These are phyloP conservation scores for Cydia strobilella DNA, from an alignment of 1,140 invertebrate species.

Conservation along the genomic window DNA sequence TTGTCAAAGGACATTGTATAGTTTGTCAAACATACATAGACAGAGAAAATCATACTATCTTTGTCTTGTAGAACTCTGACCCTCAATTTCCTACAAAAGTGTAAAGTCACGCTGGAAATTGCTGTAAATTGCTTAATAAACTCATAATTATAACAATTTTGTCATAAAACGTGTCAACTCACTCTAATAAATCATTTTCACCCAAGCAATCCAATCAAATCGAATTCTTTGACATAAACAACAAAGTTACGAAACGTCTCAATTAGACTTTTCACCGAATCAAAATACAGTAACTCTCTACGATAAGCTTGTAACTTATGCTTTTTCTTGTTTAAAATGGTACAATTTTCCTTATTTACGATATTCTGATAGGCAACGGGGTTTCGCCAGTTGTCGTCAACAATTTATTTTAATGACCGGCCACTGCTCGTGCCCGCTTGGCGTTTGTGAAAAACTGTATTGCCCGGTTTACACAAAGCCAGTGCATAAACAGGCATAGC, in stretches of 20 bases:
- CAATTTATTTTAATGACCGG: conserved; percentile 68
- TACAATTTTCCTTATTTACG: conserved; percentile 37
- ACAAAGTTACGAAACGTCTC: conserved; percentile 15
- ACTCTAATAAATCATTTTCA: conserved; percentile 4
- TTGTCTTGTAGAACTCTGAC: too few species aligned
- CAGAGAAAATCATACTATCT: too few species aligned
- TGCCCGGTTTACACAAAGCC: background rate
- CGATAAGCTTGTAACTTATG: background rate
- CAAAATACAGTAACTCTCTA: background rate
- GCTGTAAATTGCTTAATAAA: too few species aligned
- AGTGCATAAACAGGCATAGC: background rate
- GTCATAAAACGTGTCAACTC: background rate
- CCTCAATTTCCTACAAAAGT: too few species aligned
- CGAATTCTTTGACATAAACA: conserved; percentile 14
- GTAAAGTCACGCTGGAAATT: too few species aligned
- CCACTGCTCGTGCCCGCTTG: conserved; percentile 45
- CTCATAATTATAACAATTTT: background rate
- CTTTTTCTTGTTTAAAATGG: background rate
- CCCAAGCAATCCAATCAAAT: conserved; percentile 15
- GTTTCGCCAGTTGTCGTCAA: conserved; percentile 57
- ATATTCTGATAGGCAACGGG: conserved; percentile 46
- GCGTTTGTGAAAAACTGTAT: conserved; percentile 55
- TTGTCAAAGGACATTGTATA: too few species aligned
- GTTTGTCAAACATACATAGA: too few species aligned
- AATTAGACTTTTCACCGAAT: background rate